Base-by-base conservation (phyloP, 2,113 vertebrate genomes). In the Takifugu bimaculatus region DNA sequence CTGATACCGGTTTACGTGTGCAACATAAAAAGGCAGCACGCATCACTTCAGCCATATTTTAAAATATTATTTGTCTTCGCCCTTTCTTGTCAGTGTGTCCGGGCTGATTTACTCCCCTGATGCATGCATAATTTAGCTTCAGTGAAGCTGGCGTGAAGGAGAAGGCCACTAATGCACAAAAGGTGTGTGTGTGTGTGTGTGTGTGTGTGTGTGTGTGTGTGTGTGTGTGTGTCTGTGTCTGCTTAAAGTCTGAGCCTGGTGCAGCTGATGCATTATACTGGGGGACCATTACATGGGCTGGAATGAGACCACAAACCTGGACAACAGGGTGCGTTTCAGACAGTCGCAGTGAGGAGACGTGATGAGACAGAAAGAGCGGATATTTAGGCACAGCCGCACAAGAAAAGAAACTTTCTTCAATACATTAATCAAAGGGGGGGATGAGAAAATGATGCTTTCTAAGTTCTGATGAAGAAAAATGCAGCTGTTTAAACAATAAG, bases 101-200 rank as follows among this genome's bases (percentile, higher is more conserved):
- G 65, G 78, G 83, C 77, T 82, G 82, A 89, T 91, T 89, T 86
- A 89, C 86, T 85, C 67, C 78, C 79, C 81, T 63, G 78, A 84
- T 83, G 85, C 83, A 82, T 89, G 83, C 85, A 90, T 90, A 89
- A 90, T 91, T 90, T 84, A 87, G 79, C 63, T 76, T 84, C 84
- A 77, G 82, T 82, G 82, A 81, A 87, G 80, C 72, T 14, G n/a
- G 77, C 68, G 58, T 82, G 83, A 87, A 88, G 83, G 74, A 82
- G 80, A 83, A 65, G 63, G 65, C 63, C 75, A 57, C 80, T 76
- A 71, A 69, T 79, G 70, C 85, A 82, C 77, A 82, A 62, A 64
- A 84, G 61, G 69, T 43, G 49, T 51, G 56, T 63, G 61, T 65
- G 61, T 61, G 53, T 42, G 50, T 51, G 53, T 63, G 57, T 69